Evolutionary conservation across 2,113 vertebrate genomes (phyloP).

Genomic region (Rhineura floridana): DNA sequence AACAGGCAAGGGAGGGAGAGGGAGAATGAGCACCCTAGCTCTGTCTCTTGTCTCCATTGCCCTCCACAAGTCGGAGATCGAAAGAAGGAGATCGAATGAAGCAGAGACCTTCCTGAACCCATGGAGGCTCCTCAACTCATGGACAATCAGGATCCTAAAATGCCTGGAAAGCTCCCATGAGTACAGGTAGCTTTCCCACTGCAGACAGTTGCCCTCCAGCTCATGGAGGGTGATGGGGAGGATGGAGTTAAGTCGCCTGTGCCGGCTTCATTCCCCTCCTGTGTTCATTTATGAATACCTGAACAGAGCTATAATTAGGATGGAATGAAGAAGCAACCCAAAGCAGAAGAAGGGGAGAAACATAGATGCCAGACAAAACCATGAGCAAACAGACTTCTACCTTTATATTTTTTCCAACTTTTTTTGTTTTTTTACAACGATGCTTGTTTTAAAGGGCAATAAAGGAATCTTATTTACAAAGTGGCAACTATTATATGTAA

Average conservation of each 20-base stretch:
- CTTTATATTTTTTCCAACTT: slow-evolving; percentile 9
- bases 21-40: too few relatives aligned
- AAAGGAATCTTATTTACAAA: slow-evolving; percentile 4
- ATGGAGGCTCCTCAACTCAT: background rate
- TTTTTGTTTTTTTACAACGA: background rate
- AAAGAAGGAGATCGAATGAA: too few relatives aligned
- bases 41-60: too few relatives aligned
- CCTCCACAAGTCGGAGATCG: too few relatives aligned
- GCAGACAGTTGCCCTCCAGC: background rate
- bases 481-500: slow-evolving; percentile 25
- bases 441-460: slow-evolving; percentile 3
- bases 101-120: background rate
- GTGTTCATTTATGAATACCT: background rate
- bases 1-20: too few relatives aligned
- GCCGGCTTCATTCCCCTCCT: background rate
- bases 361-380: slow-evolving; percentile 22
- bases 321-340: slow-evolving; percentile 17
- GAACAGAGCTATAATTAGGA: background rate
- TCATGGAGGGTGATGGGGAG: background rate
- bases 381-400: background rate
- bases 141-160: background rate
- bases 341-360: background rate
- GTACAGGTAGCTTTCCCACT: background rate
- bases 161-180: background rate
- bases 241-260: background rate